Evolutionary conservation across 2,797 vertebrate genomes (phyloP).

Genomic region (Sparidentex hasta): DNA sequence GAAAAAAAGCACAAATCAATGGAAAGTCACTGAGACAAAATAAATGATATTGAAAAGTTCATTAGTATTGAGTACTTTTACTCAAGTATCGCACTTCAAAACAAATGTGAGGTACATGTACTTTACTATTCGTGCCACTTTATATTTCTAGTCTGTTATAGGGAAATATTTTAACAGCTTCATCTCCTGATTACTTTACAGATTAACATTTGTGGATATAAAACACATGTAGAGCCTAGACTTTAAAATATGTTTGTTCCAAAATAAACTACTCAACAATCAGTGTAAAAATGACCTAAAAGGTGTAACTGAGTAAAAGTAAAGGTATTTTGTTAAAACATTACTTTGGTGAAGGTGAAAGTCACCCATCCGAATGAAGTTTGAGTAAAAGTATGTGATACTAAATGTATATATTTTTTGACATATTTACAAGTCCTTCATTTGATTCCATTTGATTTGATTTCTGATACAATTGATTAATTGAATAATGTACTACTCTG

Average conservation of each 20-base stretch:
- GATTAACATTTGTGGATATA: background rate
- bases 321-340: too few species aligned
- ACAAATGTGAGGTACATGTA: background rate
- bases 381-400: too few species aligned
- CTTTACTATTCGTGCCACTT: background rate
- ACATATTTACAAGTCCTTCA: too few species aligned
- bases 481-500: too few species aligned
- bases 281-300: too few species aligned
- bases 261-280: background rate
- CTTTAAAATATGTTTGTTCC: background rate
- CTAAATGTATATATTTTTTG: too few species aligned
- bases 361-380: too few species aligned
- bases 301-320: too few species aligned
- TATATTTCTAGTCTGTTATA: background rate
- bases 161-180: too few species aligned
- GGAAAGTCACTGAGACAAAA: background rate
- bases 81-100: background rate
- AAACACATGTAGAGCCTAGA: background rate
- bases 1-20: background rate
- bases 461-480: too few species aligned
- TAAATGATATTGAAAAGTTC: background rate
- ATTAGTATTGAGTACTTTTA: background rate
- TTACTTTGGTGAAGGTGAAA: too few species aligned
- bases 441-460: too few species aligned
- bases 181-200: background rate